Percentiles rank a stretch among this genome's conserved stretches.
These are phyloP conservation scores for Drosophila nigromelanica DNA, from an alignment of 1,140 invertebrate species.

Conservation along the genomic window DNA sequence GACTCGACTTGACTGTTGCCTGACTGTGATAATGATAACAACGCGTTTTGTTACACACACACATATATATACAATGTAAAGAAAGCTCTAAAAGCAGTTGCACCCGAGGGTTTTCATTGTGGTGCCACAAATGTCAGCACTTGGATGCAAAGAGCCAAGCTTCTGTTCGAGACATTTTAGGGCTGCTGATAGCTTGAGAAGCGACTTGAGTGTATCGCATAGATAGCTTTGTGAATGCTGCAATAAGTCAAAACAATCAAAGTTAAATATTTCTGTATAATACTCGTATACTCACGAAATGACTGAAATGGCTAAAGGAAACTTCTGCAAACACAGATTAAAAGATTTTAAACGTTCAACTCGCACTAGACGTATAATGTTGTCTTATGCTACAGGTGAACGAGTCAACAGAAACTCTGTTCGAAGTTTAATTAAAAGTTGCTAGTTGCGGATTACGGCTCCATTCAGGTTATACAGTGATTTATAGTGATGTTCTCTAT, in stretches of 20 bases:
- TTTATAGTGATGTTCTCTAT: too few relatives aligned
- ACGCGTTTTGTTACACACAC: slow-evolving; percentile 28
- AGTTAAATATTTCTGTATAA: slow-evolving; percentile 44
- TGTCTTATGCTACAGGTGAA: slow-evolving; percentile 38
- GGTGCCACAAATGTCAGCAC: slow-evolving; percentile 40
- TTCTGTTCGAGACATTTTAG: slow-evolving; percentile 65
- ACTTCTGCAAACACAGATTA: slow-evolving; percentile 46
- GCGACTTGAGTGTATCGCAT: slow-evolving; percentile 56
- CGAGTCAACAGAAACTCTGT: slow-evolving; percentile 8
- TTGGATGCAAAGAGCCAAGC: slow-evolving; percentile 61
- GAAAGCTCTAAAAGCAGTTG: slow-evolving; percentile 33
- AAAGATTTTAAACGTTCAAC: slow-evolving; percentile 32
- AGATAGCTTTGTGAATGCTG: slow-evolving; percentile 56
- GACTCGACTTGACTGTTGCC: slow-evolving; percentile 48
- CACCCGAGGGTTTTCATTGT: slow-evolving; percentile 66
- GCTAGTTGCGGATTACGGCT: slow-evolving; percentile 15
- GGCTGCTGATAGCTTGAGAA: slow-evolving; percentile 51
- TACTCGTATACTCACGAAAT: not conserved
- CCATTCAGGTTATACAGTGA: not conserved
- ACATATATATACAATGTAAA: slow-evolving; percentile 12
- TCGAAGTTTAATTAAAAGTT: slow-evolving; percentile 40
- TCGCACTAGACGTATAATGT: slow-evolving; percentile 18
- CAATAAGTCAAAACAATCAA: slow-evolving; percentile 59
- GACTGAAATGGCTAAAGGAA: not conserved
- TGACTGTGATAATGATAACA: slow-evolving; percentile 70